Evolutionary conservation across 1,140 invertebrate species (phyloP), one percentile per base, ranked within the genome.

Genomic region (Drosophila repletoides): DNA sequence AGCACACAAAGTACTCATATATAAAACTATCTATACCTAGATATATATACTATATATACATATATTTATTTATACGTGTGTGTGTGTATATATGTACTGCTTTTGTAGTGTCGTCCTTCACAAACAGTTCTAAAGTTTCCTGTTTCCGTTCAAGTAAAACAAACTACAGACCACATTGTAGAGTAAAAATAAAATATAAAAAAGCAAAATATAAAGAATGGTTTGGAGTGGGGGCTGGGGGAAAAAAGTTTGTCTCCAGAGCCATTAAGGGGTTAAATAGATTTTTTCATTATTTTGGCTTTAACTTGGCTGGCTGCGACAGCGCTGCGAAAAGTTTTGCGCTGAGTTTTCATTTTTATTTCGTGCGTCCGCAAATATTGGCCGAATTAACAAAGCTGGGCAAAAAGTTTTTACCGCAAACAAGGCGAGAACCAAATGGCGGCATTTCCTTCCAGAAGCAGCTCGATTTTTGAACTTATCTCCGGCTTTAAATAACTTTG

Each of bases 291-390:
- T 59, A 48, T 65, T 60, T 72, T 77, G 51, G n/a, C 41, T 53
- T 63, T 55, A 72, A 52, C 38, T 70, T 45, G 34, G 21, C 19
- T 12, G 29, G 21, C 53, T 21, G 45, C 49, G 38, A 36, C 59
- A 63, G 34, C 60, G 40, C 68, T 80, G 72, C 43, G 15, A 70
- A 83, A 84, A 55, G 29, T 83, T 83, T 83, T 74, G 14, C 64
- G 75, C 80, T 72, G 74, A 84, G 66, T 75, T 84, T 83, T 79
- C 79, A 83, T 84, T 84, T 86, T 84, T 79, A 86, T 84, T 84
- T 84, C 80, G 80, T 86, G 80, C 80, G 80, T 86, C 80, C 72
- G 80, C 80, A 84, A 84, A 84, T 84, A 84, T 84, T 84, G 80
- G 86, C 80, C 80, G 80, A 84, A 84, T 84, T 84, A 84, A 84